Evolutionary conservation across 2,113 vertebrate species (phyloP).

Genomic region (Copsychus sechellarum): DNA sequence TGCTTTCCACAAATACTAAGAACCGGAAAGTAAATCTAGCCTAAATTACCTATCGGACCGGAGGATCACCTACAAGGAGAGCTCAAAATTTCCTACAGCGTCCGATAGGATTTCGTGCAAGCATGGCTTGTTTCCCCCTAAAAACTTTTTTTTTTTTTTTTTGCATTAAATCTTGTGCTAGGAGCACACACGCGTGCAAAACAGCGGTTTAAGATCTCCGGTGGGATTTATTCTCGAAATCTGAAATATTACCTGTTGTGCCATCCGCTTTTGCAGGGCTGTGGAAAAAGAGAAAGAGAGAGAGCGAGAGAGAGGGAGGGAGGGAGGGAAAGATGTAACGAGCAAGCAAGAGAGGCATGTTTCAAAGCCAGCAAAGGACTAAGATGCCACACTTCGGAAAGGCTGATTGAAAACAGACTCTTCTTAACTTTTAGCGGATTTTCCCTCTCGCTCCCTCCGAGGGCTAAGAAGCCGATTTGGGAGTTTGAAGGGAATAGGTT

Average conservation of each 20-base stretch:
- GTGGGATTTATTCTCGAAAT: conserved; percentile 44
- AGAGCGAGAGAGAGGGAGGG: neutral
- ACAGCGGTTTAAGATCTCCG: neutral
- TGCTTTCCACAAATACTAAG: conserved; percentile 52
- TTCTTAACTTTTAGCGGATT: conserved; percentile 73
- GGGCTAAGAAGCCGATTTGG: conserved; percentile 64
- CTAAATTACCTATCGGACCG: neutral
- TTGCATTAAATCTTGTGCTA: neutral
- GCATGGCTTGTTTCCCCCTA: neutral
- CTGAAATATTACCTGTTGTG: conserved; percentile 71
- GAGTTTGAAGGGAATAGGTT: conserved; percentile 74
- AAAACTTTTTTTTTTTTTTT: neutral
- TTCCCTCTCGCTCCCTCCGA: conserved; percentile 30
- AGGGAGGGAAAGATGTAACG: neutral
- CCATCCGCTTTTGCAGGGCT: conserved; percentile 41
- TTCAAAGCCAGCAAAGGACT: conserved; percentile 55
- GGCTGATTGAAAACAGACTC: conserved; percentile 77
- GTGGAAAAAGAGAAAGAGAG: neutral
- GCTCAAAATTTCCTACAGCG: neutral
- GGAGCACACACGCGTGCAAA: neutral
- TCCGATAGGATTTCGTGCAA: neutral
- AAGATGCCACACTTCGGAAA: conserved; percentile 71
- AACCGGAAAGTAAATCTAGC: conserved; percentile 25
- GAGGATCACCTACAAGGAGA: neutral
- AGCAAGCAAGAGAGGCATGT: conserved; percentile 8